Base-by-base conservation (phyloP, 2,113 vertebrate genomes). In the Panthera uncia region DNA sequence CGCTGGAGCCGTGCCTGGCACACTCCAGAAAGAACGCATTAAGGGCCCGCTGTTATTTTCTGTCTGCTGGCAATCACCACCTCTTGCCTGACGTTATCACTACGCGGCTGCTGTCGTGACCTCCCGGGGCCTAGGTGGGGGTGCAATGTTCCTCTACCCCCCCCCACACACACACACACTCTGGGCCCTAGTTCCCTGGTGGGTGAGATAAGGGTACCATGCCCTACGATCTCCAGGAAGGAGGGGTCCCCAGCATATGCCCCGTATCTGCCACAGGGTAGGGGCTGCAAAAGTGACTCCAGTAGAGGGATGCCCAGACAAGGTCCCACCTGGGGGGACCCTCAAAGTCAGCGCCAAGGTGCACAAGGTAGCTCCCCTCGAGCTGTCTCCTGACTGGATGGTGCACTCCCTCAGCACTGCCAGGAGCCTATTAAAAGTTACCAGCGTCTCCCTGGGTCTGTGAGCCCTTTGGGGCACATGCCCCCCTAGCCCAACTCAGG, bases 381-480 rank as follows among this genome's bases (percentile, higher is more conserved):
- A n/a, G 50, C 85, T 65, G 73, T 33, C 65, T 91, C 36, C 94
- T 84, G n/a, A 88, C 61, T 89, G 85, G 85, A 61, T 0, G 68
- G 84, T 48, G n/a, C 4, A 0, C 25, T 36, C 74, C 0, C 25
- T 41, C 61, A 15, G 38, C 1, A 2, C 18, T 9, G 1, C 41
- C 68, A 11, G 89, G 55, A 27, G 38, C 41, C 95, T 45, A 8
- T 94, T 89, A 85, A 29, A 85, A 93, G 50, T 45, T 41, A 81
- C 52, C 12, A 31, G 69, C 48, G 14, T 68, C 33, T 71, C 90
- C 65, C 65, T 31, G 38, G 41, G 41, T 73, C 74, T 73, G 79
- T n/a, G 74, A 8, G 38, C 81, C 23, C 63, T 85, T 27, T 3
- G 23, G 71, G 61, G 2, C 57, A 61, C 61, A 36, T 18, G 19